Evolutionary conservation across 1,140 invertebrate species (phyloP).

Genomic region (Ectropis grisescens): DNA sequence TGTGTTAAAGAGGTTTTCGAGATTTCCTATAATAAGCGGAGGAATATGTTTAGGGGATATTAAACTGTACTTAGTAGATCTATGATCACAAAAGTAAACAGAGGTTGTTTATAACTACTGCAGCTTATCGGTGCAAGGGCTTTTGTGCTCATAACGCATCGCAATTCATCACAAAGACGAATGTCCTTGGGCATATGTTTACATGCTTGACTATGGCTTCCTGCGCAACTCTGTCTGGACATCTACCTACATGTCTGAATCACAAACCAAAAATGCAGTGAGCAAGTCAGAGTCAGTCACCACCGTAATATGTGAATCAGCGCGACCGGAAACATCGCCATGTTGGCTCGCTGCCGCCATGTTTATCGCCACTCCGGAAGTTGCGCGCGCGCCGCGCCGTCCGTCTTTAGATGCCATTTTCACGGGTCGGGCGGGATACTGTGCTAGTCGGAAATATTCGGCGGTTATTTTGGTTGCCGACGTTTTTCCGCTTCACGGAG

Average conservation of each 20-base stretch:
- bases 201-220: too few relatives aligned
- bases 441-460: constrained; percentile 61
- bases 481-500: constrained; percentile 59
- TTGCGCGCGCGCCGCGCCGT: constrained; percentile 63
- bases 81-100: too few relatives aligned
- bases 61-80: too few relatives aligned
- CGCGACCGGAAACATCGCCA: constrained; percentile 62
- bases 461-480: constrained; percentile 51
- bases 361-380: constrained; percentile 63
- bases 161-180: too few relatives aligned
- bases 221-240: too few relatives aligned
- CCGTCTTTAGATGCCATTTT: constrained; percentile 60
- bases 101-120: too few relatives aligned
- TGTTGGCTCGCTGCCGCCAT: constrained; percentile 62
- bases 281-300: constrained; percentile 50
- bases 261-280: constrained; percentile 59
- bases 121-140: too few relatives aligned
- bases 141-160: too few relatives aligned
- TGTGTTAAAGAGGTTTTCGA: too few relatives aligned
- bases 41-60: too few relatives aligned
- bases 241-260: constrained; percentile 57
- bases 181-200: too few relatives aligned
- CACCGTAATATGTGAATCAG: constrained; percentile 60
- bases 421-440: constrained; percentile 39
- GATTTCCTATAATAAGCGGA: too few relatives aligned